phyloP scores from a whole-genome alignment of 1,140 invertebrate species.

The Lepidurus apus region DNA sequence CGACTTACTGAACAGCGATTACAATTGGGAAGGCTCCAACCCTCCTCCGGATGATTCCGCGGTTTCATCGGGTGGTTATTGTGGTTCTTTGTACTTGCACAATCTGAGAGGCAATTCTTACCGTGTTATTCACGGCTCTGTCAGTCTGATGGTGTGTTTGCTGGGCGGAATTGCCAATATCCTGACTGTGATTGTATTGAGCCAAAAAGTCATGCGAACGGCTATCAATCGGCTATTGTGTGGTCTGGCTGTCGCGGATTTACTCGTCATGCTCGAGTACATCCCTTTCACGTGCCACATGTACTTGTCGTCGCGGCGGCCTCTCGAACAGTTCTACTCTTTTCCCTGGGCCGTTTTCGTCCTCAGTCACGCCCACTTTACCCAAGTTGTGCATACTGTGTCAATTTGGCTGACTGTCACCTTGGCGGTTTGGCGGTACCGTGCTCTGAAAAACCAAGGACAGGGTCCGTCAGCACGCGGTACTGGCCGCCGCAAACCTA shows the following conservation, averaged over 20 bases:
- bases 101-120: constrained; percentile 34
- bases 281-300: constrained; percentile 80
- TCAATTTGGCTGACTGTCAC: constrained; percentile 88
- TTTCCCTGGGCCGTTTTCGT: constrained; percentile 76
- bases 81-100: constrained; percentile 18
- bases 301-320: constrained; percentile 53
- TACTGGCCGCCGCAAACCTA: constrained; percentile 53
- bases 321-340: constrained; percentile 52
- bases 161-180: constrained; percentile 88
- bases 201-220: constrained; percentile 64
- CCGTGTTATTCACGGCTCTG: constrained; percentile 60
- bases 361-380: constrained; percentile 75
- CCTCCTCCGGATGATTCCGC: not conserved
- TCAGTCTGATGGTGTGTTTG: constrained; percentile 72
- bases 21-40: not conserved
- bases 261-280: constrained; percentile 89
- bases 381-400: constrained; percentile 76
- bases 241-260: constrained; percentile 82
- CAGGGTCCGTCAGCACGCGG: not conserved
- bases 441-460: constrained; percentile 58
- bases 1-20: not conserved
- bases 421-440: constrained; percentile 85
- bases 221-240: constrained; percentile 86
- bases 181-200: constrained; percentile 90
- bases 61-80: not conserved